Conservation (phyloP, 1,140 invertebrate genomes). For the Tetranychus cinnabarinus region DNA sequence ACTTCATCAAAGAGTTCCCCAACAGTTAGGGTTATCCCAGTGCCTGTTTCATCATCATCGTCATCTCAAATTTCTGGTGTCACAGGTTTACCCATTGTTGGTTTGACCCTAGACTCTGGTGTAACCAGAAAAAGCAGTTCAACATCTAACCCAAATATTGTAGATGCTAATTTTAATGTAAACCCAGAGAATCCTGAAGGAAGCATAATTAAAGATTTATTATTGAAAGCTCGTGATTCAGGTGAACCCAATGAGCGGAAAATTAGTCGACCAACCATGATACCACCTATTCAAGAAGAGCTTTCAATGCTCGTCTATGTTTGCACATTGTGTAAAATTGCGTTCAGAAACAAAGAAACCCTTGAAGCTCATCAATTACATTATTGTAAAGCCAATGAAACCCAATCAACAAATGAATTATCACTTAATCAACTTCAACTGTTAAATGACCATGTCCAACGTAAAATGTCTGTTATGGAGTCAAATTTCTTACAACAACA, state of each 20-base stretch:
- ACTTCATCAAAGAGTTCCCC: slow-evolving; percentile 1
- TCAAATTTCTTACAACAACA: background rate
- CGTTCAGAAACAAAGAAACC: slow-evolving; percentile 39
- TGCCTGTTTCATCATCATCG: background rate
- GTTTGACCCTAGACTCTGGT: background rate
- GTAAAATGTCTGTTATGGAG: slow-evolving; percentile 1
- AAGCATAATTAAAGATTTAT: slow-evolving; percentile 56
- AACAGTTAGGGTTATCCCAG: background rate
- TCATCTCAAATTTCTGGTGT: background rate
- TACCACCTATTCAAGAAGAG: background rate
- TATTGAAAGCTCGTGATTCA: slow-evolving; percentile 37
- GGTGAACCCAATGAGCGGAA: background rate
- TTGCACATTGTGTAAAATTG: slow-evolving; percentile 29
- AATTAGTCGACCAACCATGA: background rate
- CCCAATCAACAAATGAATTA: background rate
- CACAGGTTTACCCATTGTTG: background rate
- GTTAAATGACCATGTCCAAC: background rate
- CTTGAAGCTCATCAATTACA: slow-evolving; percentile 38
- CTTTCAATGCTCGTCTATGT: slow-evolving; percentile 1
- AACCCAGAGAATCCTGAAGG: slow-evolving; percentile 31
- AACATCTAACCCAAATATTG: background rate
- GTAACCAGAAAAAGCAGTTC: background rate
- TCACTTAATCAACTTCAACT: background rate
- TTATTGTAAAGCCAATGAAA: slow-evolving; percentile 32
- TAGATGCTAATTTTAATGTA: background rate